phyloP scores from a whole-genome alignment of 2,888 invertebrate species.

The Lasioglossum morio region DNA sequence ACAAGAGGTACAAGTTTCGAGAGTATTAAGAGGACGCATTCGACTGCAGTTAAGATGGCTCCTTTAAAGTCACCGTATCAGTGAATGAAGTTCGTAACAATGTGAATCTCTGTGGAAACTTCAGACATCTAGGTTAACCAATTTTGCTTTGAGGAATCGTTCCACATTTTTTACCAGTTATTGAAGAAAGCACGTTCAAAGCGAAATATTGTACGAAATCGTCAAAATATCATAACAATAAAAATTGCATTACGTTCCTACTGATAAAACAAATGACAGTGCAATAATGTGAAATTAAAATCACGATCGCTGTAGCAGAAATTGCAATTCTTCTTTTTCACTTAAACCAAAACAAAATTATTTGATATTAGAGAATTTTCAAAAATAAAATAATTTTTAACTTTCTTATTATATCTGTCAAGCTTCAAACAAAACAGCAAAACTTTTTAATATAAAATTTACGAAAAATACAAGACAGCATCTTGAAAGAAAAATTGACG shows the following conservation, averaged over 20 bases:
- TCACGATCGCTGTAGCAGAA: background rate
- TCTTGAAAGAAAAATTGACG: background rate
- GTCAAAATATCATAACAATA: background rate
- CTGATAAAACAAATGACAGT: background rate
- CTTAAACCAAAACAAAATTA: background rate
- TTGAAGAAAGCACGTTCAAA: background rate
- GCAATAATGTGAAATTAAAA: background rate
- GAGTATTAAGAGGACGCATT: background rate
- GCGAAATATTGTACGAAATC: background rate
- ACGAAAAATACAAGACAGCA: background rate
- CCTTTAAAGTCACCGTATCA: background rate
- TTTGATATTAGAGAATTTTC: background rate
- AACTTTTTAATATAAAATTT: background rate
- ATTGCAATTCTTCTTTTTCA: background rate
- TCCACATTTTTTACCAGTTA: background rate
- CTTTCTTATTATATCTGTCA: background rate
- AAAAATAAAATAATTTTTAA: background rate
- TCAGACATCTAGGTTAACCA: slow-evolving; percentile 2
- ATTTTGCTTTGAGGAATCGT: slow-evolving; percentile 13
- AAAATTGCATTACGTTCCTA: background rate
- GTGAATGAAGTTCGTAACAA: slow-evolving; percentile 1
- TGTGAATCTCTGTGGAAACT: slow-evolving; percentile 15
- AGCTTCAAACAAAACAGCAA: background rate
- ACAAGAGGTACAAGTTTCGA: background rate
- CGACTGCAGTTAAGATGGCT: background rate